Evolutionary conservation across 2,113 vertebrate genomes (phyloP), one percentile per base, ranked within the genome.

Genomic region (Dicaeum eximium): DNA sequence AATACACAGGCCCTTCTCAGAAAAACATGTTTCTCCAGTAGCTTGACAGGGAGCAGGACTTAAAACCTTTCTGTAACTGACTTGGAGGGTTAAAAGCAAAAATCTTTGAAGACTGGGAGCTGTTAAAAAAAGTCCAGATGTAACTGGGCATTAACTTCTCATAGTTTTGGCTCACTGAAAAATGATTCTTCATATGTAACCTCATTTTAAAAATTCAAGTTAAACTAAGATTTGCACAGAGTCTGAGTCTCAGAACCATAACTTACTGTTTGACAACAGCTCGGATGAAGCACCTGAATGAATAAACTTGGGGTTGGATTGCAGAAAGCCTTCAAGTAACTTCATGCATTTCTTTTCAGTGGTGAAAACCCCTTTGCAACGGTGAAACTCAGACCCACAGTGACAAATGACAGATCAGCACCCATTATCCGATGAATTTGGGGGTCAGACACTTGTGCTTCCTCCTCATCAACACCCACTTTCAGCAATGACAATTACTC

Each of bases 381-480:
- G 0, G 98, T 99, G 91, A 99, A 98, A 71, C 99, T 99, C 88
- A 98, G 98, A 77, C 99, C 99, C 1, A 99, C 99, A 2, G 97
- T 99, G 54, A 99, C 99, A 5, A 99, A 99, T 37, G 99, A 99
- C 92, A 98, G 99, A 95, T 99, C 99, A 5, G 99, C 99, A 1
- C 99, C 99, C 0, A n/a, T 97, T 69, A 97, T 99, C 89, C 98
- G 97, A 97, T 95, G 95, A 95, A 44, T 1, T 10, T 19, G 20
- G 0, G 0, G 33, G 2, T 57, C 23, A 21, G 13, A 28, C 38
- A 20, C 6, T 1, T 2, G 3, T 58, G 51, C 48, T 54, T 77
- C 79, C n/a, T 87, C 85, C 58, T 48, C 2, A 23, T 0, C n/a
- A 70, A 83, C 47, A 84, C 35, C 51, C 50, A 12, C 7, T 21